Conservation (phyloP, 2,113 vertebrate genomes). For the Alethe diademata region DNA sequence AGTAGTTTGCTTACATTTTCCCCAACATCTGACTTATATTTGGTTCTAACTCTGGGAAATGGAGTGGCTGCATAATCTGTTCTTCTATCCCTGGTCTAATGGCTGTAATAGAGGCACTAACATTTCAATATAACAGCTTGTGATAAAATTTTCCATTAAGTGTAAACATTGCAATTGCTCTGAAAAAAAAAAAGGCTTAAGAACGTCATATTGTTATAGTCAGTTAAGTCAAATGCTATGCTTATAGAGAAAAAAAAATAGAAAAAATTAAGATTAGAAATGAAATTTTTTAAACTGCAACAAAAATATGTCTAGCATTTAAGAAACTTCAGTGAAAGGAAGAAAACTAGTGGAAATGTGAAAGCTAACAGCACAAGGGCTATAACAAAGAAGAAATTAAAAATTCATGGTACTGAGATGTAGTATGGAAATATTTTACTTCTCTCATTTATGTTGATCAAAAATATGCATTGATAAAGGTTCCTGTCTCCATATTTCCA, state of each 20-base stretch:
- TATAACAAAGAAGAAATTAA: background rate
- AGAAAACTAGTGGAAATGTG: background rate
- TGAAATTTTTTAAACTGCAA: background rate
- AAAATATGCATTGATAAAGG: background rate
- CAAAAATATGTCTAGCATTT: background rate
- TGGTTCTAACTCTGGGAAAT: background rate
- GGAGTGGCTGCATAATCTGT: background rate
- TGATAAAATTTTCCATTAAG: background rate
- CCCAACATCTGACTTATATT: background rate
- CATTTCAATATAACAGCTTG: background rate
- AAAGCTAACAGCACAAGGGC: background rate
- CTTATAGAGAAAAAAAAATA: background rate
- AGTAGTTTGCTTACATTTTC: background rate
- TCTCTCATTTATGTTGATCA: background rate
- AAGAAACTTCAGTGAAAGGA: background rate
- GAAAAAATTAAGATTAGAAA: background rate
- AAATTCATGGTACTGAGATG: background rate
- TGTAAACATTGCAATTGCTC: background rate
- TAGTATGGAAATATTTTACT: background rate
- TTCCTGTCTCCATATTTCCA: background rate
- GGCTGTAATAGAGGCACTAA: background rate
- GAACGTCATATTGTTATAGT: background rate
- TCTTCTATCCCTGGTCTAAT: background rate
- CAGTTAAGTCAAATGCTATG: background rate
- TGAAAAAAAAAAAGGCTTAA: background rate